phyloP scores from a whole-genome alignment of 1,140 invertebrate species.

The Orchesella cincta region DNA sequence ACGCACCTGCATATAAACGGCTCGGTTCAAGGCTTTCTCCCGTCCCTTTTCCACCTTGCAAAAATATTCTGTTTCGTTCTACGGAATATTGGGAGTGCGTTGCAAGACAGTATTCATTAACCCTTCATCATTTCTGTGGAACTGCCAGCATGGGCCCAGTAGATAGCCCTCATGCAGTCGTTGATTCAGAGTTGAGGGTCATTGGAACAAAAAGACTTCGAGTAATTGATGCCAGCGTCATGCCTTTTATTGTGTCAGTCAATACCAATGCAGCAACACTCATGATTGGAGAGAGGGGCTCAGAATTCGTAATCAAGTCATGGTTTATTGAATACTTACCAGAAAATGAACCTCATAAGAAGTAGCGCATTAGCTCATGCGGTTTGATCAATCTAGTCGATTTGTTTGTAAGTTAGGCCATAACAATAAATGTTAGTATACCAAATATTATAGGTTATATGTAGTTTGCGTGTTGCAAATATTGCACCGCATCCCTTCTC shows the following conservation, averaged over 20 bases:
- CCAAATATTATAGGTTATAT: no score
- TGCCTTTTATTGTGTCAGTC: not conserved
- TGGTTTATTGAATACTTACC: not conserved
- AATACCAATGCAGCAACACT: slow-evolving; percentile 7
- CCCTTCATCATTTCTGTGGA: slow-evolving; percentile 26
- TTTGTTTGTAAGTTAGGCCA: no score
- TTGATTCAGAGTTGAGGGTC: slow-evolving; percentile 31
- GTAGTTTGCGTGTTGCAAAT: no score
- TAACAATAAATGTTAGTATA: no score
- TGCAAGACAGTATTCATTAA: not conserved
- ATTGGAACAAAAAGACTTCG: slow-evolving; percentile 20
- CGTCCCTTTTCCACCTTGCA: slow-evolving; percentile 27
- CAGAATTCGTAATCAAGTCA: not conserved
- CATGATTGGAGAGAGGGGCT: slow-evolving; percentile 3
- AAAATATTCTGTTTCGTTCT: slow-evolving; percentile 6
- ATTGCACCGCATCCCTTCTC: no score
- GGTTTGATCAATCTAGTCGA: no score
- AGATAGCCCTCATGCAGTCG: slow-evolving; percentile 33
- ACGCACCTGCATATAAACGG: not conserved
- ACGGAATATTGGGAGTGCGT: slow-evolving; percentile 36
- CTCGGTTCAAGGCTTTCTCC: not conserved
- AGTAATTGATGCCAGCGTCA: slow-evolving; percentile 27
- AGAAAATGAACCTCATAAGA: slow-evolving; percentile 3
- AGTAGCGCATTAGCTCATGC: no score
- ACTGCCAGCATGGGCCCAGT: slow-evolving; percentile 25